Evolutionary conservation across 1,140 invertebrate species (phyloP).

Genomic region (Orius insidiosus): DNA sequence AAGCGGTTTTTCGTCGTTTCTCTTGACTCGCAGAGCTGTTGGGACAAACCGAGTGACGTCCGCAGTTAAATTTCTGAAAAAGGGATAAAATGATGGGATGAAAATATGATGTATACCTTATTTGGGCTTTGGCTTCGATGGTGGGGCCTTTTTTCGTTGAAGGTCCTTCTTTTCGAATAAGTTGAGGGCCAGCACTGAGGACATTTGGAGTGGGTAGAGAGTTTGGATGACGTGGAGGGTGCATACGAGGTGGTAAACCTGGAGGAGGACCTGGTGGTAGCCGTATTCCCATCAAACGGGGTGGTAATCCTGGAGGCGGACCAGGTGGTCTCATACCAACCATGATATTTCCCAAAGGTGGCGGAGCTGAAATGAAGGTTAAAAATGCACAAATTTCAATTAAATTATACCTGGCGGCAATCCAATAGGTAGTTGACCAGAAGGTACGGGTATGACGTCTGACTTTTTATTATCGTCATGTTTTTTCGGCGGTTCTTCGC

Average conservation of each 20-base stretch:
- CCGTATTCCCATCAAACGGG: conserved; percentile 27
- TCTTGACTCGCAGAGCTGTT: conserved; percentile 73
- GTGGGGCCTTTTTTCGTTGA: conserved; percentile 36
- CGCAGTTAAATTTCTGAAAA: conserved; percentile 64
- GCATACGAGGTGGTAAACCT: conserved; percentile 26
- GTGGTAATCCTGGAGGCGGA: conserved; percentile 30
- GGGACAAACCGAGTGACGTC: conserved; percentile 92
- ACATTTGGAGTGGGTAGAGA: conserved; percentile 50
- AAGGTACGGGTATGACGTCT: conserved; percentile 18
- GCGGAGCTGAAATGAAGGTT: conserved; percentile 14
- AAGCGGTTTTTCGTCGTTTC: conserved; percentile 45
- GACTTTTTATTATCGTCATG: conserved; percentile 21
- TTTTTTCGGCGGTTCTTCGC: conserved; percentile 19
- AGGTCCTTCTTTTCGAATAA: conserved; percentile 45
- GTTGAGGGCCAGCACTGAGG: conserved; percentile 62
- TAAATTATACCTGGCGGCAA: conserved; percentile 21
- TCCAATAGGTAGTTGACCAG: conserved; percentile 20
- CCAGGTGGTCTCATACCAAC: conserved; percentile 26
- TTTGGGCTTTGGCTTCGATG: conserved; percentile 89
- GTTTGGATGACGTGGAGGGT: conserved; percentile 22
- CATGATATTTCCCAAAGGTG: conserved; percentile 14
- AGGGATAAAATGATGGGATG: background rate
- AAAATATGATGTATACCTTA: conserved; percentile 31
- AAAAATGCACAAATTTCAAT: conserved; percentile 1
- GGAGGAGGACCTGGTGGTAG: conserved; percentile 48